Conservation (phyloP, 2,888 invertebrate species). For the Oscheius sp. region DNA sequence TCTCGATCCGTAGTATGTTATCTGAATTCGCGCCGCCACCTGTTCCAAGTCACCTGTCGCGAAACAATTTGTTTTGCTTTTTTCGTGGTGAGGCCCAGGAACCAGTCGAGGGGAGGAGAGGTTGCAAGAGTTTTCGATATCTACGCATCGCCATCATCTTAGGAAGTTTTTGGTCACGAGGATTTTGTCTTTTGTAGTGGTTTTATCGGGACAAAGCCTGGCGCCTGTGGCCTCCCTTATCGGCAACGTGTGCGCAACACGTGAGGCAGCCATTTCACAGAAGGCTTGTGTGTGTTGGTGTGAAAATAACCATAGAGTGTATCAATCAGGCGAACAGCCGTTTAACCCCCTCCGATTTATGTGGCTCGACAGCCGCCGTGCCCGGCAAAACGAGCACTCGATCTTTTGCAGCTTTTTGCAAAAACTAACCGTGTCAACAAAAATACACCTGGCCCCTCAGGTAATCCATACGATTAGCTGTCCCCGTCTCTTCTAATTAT, state of each 20-base stretch:
- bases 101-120: neutral
- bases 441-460: conserved; percentile 2
- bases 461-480: neutral
- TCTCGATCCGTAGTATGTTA: no score
- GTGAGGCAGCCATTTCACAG: neutral
- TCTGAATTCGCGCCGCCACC: no score
- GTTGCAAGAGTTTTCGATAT: neutral
- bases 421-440: neutral
- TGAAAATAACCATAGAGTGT: conserved; percentile 32
- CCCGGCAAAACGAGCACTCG: neutral
- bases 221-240: conserved; percentile 4
- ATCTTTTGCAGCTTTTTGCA: neutral
- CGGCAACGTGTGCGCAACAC: neutral
- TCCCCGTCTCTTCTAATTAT: neutral
- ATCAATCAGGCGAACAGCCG: conserved; percentile 35
- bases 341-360: conserved; percentile 32
- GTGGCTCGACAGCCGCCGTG: conserved; percentile 7
- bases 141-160: conserved; percentile 12
- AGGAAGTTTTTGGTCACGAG: conserved; percentile 8
- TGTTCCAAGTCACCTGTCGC: no score
- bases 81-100: neutral
- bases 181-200: conserved; percentile 2
- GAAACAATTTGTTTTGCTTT: no score
- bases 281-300: neutral
- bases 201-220: neutral